Evolutionary conservation across 1,140 invertebrate genomes (phyloP).

Genomic region (Sesamia nonagrioides): DNA sequence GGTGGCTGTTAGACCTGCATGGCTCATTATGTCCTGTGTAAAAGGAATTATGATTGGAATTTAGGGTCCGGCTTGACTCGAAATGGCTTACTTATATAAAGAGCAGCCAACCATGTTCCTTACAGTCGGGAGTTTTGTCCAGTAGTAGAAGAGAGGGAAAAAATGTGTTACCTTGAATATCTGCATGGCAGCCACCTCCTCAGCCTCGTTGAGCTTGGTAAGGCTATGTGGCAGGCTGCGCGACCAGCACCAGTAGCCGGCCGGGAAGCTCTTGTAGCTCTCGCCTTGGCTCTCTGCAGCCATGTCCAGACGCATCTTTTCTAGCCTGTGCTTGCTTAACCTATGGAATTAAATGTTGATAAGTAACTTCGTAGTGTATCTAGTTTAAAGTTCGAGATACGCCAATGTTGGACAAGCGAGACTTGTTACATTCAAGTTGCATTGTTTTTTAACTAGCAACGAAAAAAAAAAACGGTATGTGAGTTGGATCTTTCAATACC

Average conservation of each 20-base stretch:
- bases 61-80: too few relatives aligned
- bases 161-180: slow-evolving; percentile 90
- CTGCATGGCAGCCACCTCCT: slow-evolving; percentile 95
- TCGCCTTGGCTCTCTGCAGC: slow-evolving; percentile 91
- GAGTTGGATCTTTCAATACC: background rate
- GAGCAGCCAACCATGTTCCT: too few relatives aligned
- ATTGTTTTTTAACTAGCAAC: too few relatives aligned
- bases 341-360: slow-evolving; percentile 71
- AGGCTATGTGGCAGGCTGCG: slow-evolving; percentile 93
- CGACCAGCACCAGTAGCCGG: slow-evolving; percentile 96
- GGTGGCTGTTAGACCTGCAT: slow-evolving; percentile 76
- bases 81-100: too few relatives aligned
- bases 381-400: too few relatives aligned
- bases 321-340: slow-evolving; percentile 95
- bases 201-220: slow-evolving; percentile 94
- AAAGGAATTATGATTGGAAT: too few relatives aligned
- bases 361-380: too few relatives aligned
- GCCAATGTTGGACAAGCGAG: too few relatives aligned
- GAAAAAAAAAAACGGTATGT: too few relatives aligned
- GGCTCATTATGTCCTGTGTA: slow-evolving; percentile 88
- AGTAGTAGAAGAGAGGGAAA: background rate
- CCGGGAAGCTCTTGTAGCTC: slow-evolving; percentile 95
- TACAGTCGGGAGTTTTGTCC: too few relatives aligned
- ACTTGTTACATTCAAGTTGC: too few relatives aligned
- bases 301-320: slow-evolving; percentile 94